Evolutionary conservation across 2,888 invertebrate species (phyloP).

Genomic region (Diogma glabrata): DNA sequence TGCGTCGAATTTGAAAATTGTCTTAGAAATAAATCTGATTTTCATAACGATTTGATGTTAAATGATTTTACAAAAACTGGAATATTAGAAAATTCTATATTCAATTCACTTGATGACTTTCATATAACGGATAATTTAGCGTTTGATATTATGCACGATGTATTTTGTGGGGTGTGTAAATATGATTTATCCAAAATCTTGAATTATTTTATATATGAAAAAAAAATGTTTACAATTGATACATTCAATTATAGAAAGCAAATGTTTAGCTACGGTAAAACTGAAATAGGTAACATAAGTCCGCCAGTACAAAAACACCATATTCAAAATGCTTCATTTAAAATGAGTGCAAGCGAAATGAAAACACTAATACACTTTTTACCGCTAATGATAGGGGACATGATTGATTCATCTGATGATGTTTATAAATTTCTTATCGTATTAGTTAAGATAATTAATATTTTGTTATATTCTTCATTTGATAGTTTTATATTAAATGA

Average conservation of each 20-base stretch:
- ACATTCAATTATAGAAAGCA: neutral
- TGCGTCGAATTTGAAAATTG: neutral
- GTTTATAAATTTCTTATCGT: constrained; percentile 1
- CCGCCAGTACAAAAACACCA: constrained; percentile 14
- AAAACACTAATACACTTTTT: constrained; percentile 13
- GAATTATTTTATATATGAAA: too few species aligned
- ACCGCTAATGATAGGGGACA: constrained; percentile 15
- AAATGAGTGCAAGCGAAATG: constrained; percentile 16
- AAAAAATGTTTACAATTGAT: too few species aligned
- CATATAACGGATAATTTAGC: too few species aligned
- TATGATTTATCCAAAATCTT: neutral
- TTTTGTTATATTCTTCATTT: constrained; percentile 12
- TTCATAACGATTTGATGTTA: neutral
- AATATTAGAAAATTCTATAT: neutral
- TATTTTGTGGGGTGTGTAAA: too few species aligned
- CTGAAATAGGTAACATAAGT: neutral
- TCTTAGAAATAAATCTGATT: neutral
- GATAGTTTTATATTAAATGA: constrained; percentile 11
- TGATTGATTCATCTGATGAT: constrained; percentile 11
- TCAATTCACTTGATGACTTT: neutral
- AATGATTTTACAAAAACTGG: too few species aligned
- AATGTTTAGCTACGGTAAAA: neutral
- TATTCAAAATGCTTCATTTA: constrained; percentile 13
- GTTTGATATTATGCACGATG: too few species aligned
- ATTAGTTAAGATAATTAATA: neutral